Base-by-base conservation (phyloP, 2,113 vertebrate species). In the Camelus dromedarius region DNA sequence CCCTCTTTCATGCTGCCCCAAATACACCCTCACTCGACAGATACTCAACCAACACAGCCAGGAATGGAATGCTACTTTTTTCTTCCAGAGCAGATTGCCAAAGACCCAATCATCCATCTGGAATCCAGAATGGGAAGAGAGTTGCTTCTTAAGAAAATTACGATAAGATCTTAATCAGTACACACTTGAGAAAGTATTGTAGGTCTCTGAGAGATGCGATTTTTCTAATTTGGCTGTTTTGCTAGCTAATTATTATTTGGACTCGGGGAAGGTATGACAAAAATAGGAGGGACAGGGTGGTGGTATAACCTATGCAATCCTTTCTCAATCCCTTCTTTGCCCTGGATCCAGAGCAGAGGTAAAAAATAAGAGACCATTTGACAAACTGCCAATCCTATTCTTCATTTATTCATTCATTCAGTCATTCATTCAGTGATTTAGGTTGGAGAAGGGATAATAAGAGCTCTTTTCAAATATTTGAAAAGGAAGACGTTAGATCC, bases 111-210 rank as follows among this genome's bases (percentile, higher is more conserved):
- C 79, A 79, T 42, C 42, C 32, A 35, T 50, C 22, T 86, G 77
- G 82, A 91, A 97, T 91, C 64, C 46, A 93, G 89, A 75, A 46
- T 64, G 62, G 67, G 42, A 93, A 87, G 48, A 81, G 66, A 92
- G 30, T 28, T 62, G 35, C 42, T 97, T 62, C 72, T 56, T 69
- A 86, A 96, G 42, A 91, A 96, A 97, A 92, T 75, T 30, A 60
- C 82, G 58, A 32, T 83, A 76, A 79, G 46, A 80, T 2, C 9
- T 92, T 35, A 54, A 82, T 70, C 62, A 81, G 64, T n/a, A 72
- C 35, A 76, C 9, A 64, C 30, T 86, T 73, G 8, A 96, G 62
- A 80, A 93, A 92, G n/a, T 42, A 80, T 56, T 1, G 9, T 28
- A 64, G 54, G 30, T 62, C 89, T 95, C 80, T 69, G 50, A 58